Percentiles rank a stretch among this genome's conserved stretches.
These are phyloP conservation scores for Oryzias dopingdopingensis DNA, from an alignment of 2,797 vertebrate genomes.

Conservation along the genomic window DNA sequence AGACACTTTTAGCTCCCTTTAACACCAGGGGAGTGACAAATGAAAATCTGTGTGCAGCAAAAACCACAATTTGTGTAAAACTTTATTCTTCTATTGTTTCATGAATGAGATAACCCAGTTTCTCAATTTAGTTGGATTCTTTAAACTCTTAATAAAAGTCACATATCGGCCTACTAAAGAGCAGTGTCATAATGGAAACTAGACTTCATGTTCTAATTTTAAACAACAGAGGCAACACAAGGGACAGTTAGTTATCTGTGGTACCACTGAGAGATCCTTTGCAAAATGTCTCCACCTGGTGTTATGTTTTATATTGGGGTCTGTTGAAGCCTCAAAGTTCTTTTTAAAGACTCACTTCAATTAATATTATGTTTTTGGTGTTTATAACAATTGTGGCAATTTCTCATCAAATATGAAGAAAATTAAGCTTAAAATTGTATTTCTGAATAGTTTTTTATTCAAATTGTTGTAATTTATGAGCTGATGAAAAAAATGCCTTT, in stretches of 20 bases:
- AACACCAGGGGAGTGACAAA: slow-evolving; percentile 15
- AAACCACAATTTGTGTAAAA: neutral
- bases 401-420: too few species aligned
- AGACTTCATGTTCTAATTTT: slow-evolving; percentile 52
- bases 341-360: too few species aligned
- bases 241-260: slow-evolving; percentile 15
- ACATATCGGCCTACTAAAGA: slow-evolving; percentile 20
- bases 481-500: too few species aligned
- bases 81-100: neutral
- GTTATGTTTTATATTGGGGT: slow-evolving; percentile 9
- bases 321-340: too few species aligned
- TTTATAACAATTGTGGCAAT: too few species aligned
- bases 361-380: too few species aligned
- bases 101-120: neutral
- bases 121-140: neutral
- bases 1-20: slow-evolving; percentile 11
- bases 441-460: too few species aligned
- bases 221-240: slow-evolving; percentile 46
- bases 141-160: slow-evolving; percentile 1
- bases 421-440: too few species aligned
- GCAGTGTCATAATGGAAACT: slow-evolving; percentile 35
- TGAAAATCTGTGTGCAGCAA: slow-evolving; percentile 13
- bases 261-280: slow-evolving; percentile 21
- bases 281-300: slow-evolving; percentile 64
- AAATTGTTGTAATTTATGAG: too few species aligned